phyloP scores from a whole-genome alignment of 2,113 vertebrate species.

The Hippocampus guttulatus region DNA sequence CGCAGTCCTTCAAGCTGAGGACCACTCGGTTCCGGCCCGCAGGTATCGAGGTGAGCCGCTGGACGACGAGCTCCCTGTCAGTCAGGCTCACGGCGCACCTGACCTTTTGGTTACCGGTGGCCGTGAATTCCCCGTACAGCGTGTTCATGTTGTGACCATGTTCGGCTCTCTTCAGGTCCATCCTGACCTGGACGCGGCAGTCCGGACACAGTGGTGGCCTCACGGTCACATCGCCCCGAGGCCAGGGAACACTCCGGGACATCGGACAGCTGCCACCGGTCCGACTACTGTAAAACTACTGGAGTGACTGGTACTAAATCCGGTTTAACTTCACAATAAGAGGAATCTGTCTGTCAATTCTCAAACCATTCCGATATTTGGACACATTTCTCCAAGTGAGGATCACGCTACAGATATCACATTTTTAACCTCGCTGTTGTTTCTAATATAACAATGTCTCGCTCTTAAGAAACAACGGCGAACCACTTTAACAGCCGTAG shows the following conservation, averaged over 20 bases:
- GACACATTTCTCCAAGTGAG: neutral
- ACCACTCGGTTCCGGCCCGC: constrained; percentile 49
- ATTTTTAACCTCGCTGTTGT: neutral
- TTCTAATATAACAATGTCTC: neutral
- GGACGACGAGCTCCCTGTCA: constrained; percentile 60
- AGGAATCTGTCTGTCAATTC: neutral
- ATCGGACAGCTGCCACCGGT: constrained; percentile 21
- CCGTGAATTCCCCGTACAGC: constrained; percentile 65
- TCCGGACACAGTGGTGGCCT: constrained; percentile 19
- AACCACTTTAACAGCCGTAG: neutral
- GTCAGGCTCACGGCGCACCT: constrained; percentile 59
- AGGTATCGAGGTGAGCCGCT: constrained; percentile 53
- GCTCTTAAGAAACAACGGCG: neutral
- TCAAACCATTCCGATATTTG: neutral
- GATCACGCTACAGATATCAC: neutral
- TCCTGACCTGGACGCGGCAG: constrained; percentile 34
- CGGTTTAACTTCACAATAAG: constrained; percentile 44
- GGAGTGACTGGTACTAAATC: neutral
- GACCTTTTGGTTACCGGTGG: constrained; percentile 41
- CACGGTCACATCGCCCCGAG: constrained; percentile 28
- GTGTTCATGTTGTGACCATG: constrained; percentile 24
- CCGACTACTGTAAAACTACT: neutral
- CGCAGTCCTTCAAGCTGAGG: constrained; percentile 65
- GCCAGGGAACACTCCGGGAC: constrained; percentile 15
- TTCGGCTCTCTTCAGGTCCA: constrained; percentile 46